These are phyloP conservation scores for Harmothoe impar DNA, from an alignment of 2,888 invertebrate genomes.

Conservation along the genomic window DNA sequence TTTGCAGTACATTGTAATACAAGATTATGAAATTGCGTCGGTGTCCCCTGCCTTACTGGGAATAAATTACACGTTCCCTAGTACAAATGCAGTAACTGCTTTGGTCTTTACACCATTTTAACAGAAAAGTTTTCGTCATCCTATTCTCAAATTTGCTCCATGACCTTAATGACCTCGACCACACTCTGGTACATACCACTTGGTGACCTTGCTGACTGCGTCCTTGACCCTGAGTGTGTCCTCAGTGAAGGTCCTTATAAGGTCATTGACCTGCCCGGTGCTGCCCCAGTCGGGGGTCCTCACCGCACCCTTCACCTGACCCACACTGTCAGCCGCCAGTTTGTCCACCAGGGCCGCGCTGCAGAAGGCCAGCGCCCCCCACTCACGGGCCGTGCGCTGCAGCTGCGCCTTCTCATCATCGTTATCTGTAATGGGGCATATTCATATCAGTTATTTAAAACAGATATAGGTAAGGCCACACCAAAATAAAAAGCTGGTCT, in stretches of 20 bases:
- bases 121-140: too few species aligned
- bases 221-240: conserved; percentile 62
- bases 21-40: too few species aligned
- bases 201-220: conserved; percentile 35
- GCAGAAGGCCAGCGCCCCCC: conserved; percentile 59
- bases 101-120: too few species aligned
- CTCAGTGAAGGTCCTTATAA: conserved; percentile 30
- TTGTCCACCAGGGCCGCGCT: conserved; percentile 37
- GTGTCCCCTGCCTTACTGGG: too few species aligned
- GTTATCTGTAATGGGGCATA: conserved; percentile 21
- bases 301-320: conserved; percentile 48
- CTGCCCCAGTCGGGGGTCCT: neutral
- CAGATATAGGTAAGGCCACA: too few species aligned
- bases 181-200: conserved; percentile 60
- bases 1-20: too few species aligned
- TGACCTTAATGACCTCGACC: too few species aligned
- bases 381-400: conserved; percentile 59
- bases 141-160: too few species aligned
- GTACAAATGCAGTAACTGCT: too few species aligned
- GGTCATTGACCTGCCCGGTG: neutral
- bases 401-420: conserved; percentile 61
- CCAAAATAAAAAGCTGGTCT: too few species aligned
- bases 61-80: too few species aligned
- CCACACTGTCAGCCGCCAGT: neutral
- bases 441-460: neutral